Conservation (phyloP, 2,113 vertebrate species). For the Centropus bengalensis region DNA sequence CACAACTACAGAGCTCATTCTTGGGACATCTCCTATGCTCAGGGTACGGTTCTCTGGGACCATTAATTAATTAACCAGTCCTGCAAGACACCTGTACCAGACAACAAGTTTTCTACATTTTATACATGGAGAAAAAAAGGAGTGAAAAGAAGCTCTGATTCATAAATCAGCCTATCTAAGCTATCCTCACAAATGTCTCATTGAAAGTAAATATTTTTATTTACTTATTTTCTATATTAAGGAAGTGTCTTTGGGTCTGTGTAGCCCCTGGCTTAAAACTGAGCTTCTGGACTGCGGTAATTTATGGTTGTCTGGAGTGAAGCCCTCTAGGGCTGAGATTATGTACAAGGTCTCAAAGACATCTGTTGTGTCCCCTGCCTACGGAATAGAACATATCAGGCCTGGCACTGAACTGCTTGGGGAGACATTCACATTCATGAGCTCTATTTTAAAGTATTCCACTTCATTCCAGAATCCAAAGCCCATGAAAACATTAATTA, state of each 20-base stretch:
- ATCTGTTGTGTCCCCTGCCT: neutral
- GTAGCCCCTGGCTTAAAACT: neutral
- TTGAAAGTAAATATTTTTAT: neutral
- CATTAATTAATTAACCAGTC: neutral
- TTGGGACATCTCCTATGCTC: neutral
- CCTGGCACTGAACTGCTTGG: neutral
- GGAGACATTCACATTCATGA: neutral
- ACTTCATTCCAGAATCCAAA: neutral
- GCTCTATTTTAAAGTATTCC: neutral
- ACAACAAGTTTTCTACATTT: neutral
- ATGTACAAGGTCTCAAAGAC: neutral
- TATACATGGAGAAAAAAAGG: neutral
- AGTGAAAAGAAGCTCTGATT: neutral
- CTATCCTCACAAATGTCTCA: neutral
- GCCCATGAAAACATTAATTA: neutral
- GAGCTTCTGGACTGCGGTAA: neutral
- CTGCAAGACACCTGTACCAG: rapidly evolving
- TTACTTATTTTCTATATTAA: neutral
- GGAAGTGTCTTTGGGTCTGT: neutral
- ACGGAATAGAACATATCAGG: neutral
- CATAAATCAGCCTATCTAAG: neutral
- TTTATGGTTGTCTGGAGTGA: neutral
- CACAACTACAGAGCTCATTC: neutral
- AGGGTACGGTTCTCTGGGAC: neutral
- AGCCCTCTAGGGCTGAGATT: neutral